Evolutionary conservation across 2,113 vertebrate genomes (phyloP), one percentile per base, ranked within the genome.

Genomic region (Tragelaphus imberbis): DNA sequence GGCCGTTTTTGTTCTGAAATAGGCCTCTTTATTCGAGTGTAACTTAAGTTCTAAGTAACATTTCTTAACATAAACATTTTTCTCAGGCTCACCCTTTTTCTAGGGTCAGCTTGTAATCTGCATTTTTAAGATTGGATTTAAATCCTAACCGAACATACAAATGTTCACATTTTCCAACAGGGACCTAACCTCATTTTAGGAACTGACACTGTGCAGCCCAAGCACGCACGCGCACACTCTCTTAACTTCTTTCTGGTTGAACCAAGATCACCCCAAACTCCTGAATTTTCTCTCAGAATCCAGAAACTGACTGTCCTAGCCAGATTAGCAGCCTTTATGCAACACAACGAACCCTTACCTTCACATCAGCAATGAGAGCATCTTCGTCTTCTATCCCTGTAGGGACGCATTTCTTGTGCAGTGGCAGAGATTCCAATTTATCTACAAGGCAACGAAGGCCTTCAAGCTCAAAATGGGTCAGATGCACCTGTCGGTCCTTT

Each of bases 401-500:
- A 33, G 99, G 99, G 80, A 99, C 99, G 10, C 99, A 99, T 97
- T 99, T 99, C 98, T 99, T 99, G 98, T 99, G 99, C 68, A 99
- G 96, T 0, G 99, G 99, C 93, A 99, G 98, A 1, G 99, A 99
- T 98, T 99, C 99, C 98, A 99, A 98, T 96, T 99, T 99, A 96
- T 99, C 99, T 95, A 99, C 98, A 1, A 99, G 99, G 98, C 99
- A 99, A 98, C 99, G 99, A 89, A 99, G 98, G 5, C 99, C 99
- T 98, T 99, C 99, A 79, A 99, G 98, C 98, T 99, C 99, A 71
- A 99, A 99, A 36, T 99, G 99, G 2, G 99, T 99, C 94, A 99
- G 98, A 93, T 99, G 99, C 28, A 99, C 98, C 97, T 97, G 99
- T 94, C 97, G 98, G 97, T 61, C 98, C 98, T 99, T 99, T 87